Evolutionary conservation across 2,888 invertebrate genomes (phyloP).

Genomic region (Phlogophora meticulosa): DNA sequence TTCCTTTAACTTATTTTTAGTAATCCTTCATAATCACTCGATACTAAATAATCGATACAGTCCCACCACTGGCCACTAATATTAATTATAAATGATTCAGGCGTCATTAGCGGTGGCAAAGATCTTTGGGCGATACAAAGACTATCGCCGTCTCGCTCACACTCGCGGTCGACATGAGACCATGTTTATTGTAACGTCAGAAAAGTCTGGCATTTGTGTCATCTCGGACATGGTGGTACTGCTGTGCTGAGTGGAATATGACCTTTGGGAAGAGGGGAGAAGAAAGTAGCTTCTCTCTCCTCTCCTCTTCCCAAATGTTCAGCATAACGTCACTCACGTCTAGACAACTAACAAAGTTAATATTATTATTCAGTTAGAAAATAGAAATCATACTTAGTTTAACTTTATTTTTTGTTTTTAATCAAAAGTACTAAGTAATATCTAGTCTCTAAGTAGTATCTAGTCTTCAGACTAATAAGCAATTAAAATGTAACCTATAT

Average conservation of each 20-base stretch:
- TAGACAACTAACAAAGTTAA: background rate
- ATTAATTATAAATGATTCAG: slow-evolving; percentile 75
- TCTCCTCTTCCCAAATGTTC: background rate
- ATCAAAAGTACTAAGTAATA: too few species aligned
- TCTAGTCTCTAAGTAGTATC: too few species aligned
- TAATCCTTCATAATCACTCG: background rate
- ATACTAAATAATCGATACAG: slow-evolving; percentile 20
- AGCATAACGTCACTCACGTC: background rate
- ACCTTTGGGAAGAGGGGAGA: background rate
- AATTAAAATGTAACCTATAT: too few species aligned
- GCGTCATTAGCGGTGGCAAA: slow-evolving; percentile 78
- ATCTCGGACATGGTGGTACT: slow-evolving; percentile 63
- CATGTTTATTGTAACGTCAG: slow-evolving; percentile 77
- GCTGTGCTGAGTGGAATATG: slow-evolving; percentile 43
- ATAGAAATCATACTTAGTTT: too few species aligned
- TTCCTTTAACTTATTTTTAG: too few species aligned
- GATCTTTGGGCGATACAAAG: slow-evolving; percentile 69
- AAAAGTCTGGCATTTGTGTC: slow-evolving; percentile 60
- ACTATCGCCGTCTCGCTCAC: slow-evolving; percentile 61
- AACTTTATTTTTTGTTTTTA: too few species aligned
- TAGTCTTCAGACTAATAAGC: too few species aligned
- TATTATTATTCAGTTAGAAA: too few species aligned
- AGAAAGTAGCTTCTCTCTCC: background rate
- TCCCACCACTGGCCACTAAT: slow-evolving; percentile 66
- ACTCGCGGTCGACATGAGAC: slow-evolving; percentile 54